Conservation (phyloP, 2,113 vertebrate genomes). For the Phainopepla nitens region DNA sequence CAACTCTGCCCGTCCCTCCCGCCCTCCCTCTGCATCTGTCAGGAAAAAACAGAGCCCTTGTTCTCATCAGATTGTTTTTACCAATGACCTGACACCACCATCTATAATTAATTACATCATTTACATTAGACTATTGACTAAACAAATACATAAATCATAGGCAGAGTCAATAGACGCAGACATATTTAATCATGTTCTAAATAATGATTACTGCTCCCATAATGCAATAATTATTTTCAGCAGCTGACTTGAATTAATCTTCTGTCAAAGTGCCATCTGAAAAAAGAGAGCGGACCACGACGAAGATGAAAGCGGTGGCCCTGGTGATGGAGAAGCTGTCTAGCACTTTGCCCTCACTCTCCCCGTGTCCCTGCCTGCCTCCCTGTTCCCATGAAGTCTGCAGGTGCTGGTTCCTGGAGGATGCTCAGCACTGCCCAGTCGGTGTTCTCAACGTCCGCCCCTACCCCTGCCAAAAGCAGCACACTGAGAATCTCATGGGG, state of each 20-base stretch:
- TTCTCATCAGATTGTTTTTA: constrained; percentile 88
- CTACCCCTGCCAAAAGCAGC: background rate
- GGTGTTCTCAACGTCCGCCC: accelerated
- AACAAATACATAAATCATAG: constrained; percentile 99
- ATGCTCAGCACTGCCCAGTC: background rate
- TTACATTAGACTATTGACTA: constrained; percentile 99
- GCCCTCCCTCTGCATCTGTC: constrained; percentile 82
- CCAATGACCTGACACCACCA: constrained; percentile 89
- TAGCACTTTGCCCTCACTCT: background rate
- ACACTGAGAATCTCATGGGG: accelerated
- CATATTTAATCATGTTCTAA: constrained; percentile 99
- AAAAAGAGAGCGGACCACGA: constrained; percentile 30
- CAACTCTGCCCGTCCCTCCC: constrained; percentile 69
- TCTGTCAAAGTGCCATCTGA: constrained; percentile 84
- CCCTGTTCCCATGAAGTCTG: background rate
- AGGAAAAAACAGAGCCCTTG: constrained; percentile 82
- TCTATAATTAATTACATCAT: constrained; percentile 99
- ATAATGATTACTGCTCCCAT: constrained; percentile 97
- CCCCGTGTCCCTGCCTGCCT: background rate
- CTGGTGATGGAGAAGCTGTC: constrained; percentile 5
- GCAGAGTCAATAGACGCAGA: constrained; percentile 94
- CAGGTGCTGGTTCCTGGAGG: background rate
- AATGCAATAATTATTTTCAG: constrained; percentile 95
- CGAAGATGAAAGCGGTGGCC: constrained; percentile 44
- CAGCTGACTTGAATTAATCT: constrained; percentile 93